phyloP scores from a whole-genome alignment of 2,797 vertebrate genomes.

The Sebastes nivosus region DNA sequence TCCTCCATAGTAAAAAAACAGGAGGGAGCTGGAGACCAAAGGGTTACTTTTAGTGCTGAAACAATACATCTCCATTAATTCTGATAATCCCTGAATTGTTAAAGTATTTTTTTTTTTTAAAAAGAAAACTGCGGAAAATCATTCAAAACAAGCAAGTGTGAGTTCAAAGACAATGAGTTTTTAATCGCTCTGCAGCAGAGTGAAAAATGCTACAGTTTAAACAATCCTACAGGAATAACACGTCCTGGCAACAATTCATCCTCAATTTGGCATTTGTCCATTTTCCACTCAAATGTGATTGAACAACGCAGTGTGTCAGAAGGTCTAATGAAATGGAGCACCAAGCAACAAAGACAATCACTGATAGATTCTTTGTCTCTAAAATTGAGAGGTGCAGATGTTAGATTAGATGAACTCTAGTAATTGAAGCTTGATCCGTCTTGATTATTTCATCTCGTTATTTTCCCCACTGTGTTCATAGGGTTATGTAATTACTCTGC shows the following conservation, averaged over 20 bases:
- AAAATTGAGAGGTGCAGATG: conserved; percentile 18
- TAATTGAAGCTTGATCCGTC: conserved; percentile 13
- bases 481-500: conserved; percentile 29
- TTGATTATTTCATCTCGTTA: conserved; percentile 26
- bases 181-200: conserved; percentile 28
- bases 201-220: conserved; percentile 30
- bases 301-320: conserved; percentile 9
- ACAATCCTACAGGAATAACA: conserved; percentile 1
- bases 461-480: not conserved
- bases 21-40: not conserved
- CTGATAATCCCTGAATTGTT: not conserved
- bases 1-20: not conserved
- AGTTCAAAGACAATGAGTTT: conserved; percentile 21
- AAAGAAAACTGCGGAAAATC: not conserved
- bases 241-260: conserved; percentile 27
- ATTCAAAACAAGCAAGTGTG: not conserved
- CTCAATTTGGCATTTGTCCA: conserved; percentile 42
- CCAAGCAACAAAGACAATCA: not conserved
- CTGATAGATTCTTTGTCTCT: not conserved
- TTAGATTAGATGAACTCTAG: conserved; percentile 22
- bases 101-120: too few species aligned
- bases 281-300: conserved; percentile 35
- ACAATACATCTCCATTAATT: not conserved
- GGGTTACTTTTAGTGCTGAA: not conserved
- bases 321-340: conserved; percentile 16